Conservation (phyloP, 2,113 vertebrate genomes). For the Synodontis membranacea region DNA sequence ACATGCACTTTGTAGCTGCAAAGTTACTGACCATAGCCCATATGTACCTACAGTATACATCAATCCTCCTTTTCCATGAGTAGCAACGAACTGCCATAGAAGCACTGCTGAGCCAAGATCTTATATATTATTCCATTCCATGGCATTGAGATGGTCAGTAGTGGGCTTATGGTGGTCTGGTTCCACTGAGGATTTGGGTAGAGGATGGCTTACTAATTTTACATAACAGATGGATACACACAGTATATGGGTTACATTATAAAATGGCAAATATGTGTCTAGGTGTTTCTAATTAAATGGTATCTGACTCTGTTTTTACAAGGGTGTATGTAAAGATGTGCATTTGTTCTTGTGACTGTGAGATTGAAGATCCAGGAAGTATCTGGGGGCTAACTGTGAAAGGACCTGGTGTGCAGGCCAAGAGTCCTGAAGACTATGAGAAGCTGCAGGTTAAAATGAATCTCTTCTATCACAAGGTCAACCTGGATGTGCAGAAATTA, state of each 20-base stretch:
- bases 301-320: neutral
- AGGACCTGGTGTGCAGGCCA: constrained; percentile 9
- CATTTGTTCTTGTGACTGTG: neutral
- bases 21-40: neutral
- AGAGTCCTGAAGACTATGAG: constrained; percentile 56
- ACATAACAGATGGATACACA: neutral
- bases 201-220: neutral
- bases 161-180: neutral
- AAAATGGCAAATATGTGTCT: neutral
- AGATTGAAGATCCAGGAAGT: constrained; percentile 71
- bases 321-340: neutral
- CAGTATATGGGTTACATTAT: neutral
- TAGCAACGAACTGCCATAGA: neutral
- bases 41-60: neutral
- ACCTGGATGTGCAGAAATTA: constrained; percentile 51
- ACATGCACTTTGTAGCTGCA: neutral
- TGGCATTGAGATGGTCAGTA: neutral
- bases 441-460: constrained; percentile 67
- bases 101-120: neutral
- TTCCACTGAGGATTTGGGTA: neutral
- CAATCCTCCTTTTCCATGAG: neutral
- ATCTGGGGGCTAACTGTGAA: constrained; percentile 65
- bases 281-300: neutral
- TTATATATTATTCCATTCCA: neutral
- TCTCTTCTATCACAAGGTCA: constrained; percentile 65